Base-by-base conservation (phyloP, 2,888 invertebrate genomes). In the Chrysopilus asiliformis region DNA sequence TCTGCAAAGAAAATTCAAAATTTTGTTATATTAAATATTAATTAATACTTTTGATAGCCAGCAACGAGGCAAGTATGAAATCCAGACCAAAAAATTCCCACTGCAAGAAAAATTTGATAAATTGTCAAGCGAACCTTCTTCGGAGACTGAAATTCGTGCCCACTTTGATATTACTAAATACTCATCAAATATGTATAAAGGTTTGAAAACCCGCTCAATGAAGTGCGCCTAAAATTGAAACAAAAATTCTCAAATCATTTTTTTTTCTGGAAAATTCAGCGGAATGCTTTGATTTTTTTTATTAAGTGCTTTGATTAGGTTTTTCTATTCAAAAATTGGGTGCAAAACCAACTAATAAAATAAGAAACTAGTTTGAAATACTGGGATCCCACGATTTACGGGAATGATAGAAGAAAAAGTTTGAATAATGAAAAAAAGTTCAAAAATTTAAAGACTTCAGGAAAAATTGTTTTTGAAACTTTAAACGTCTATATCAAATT, bases 101-200 rank as follows among this genome's bases (percentile, higher is more conserved):
- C 2, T 4, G 13, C 20, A 7, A 24, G 30, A 30, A 15, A 30
- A 29, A 16, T 30, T 4, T 13, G 29, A 22, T 30, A 30, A 4
- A 36, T 30, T 18, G n/a, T n/a, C n/a, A n/a, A n/a, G 34, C 32
- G 34, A 41, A 27, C 41, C 41, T 38, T 41, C 41, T 20, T 41
- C 32, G 5, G 41, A 35, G 20, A n/a, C 9, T 7, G 38, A 37
- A 16, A 28, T 19, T 24, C 41, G 31, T 17, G 38, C 38, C 20
- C 37, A 41, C 38, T 41, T 41, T 7, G 26, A 24, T 4, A 37
- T 22, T 9, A 34, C 34, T 13, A 41, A 13, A 32, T 32, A 32
- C 16, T 28, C 34, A 31, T 41, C 41, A 16, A 41, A 31, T 30
- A 32, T 5, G 17, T 34, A 41, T 4, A 41, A 28, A 19, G 38